phyloP scores from a whole-genome alignment of 1,140 invertebrate genomes.

The Panulirus ornatus region DNA sequence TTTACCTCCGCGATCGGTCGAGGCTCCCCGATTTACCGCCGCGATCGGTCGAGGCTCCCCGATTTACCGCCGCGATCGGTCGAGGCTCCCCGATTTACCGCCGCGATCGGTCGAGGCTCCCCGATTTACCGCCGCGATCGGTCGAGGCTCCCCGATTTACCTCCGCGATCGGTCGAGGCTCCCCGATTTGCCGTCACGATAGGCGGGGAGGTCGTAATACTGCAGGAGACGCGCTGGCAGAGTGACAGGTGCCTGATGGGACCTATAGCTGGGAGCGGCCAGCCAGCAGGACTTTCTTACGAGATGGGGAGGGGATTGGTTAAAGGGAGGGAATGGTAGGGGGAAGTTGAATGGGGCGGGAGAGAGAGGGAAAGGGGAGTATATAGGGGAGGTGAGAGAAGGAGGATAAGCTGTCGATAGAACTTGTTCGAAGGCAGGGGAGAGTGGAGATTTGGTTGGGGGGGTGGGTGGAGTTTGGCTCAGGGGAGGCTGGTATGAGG shows the following conservation, averaged over 20 bases:
- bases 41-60: neutral
- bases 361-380: neutral
- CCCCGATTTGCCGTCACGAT: neutral
- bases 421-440: too few relatives aligned
- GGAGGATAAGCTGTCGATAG: too few relatives aligned
- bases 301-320: neutral
- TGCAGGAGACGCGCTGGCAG: neutral
- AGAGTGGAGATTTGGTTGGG: neutral
- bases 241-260: conserved; percentile 5
- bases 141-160: neutral
- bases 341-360: neutral
- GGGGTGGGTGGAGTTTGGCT: too few relatives aligned
- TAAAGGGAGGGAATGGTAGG: too few relatives aligned
- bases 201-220: neutral
- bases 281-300: neutral
- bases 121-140: neutral
- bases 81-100: neutral
- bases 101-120: neutral
- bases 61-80: neutral
- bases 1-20: too few relatives aligned
- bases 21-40: too few relatives aligned
- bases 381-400: neutral
- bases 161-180: neutral
- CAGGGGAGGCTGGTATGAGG: neutral
- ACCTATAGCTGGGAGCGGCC: neutral